A percentile compares a stretch with the other conserved stretches of the same genome.
phyloP scores from a whole-genome alignment of 2,888 invertebrate species.

The Sycophila texana region DNA sequence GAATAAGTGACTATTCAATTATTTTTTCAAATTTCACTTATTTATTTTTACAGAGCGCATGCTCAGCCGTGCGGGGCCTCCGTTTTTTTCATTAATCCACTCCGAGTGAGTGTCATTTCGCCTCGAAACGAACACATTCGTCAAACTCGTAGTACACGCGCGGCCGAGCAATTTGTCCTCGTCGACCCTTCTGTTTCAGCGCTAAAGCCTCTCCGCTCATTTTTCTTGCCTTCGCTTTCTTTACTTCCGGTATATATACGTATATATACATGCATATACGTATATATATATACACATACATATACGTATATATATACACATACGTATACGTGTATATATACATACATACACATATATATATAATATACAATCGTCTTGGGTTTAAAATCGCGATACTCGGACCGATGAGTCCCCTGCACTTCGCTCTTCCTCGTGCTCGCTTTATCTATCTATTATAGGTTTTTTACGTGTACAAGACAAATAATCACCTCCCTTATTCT shows the following conservation, averaged over 20 bases:
- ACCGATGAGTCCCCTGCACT: constrained; percentile 56
- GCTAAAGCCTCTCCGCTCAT: not conserved
- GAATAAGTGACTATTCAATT: too few species aligned
- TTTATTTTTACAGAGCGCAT: too few species aligned
- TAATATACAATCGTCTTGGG: not conserved
- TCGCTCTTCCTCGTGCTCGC: constrained; percentile 46
- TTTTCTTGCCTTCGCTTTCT: not conserved
- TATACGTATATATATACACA: not conserved
- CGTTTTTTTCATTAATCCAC: too few species aligned
- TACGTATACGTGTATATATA: not conserved
- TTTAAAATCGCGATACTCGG: constrained; percentile 58
- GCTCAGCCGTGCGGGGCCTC: too few species aligned
- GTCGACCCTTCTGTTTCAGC: constrained; percentile 68
- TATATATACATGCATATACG: not conserved
- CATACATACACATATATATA: too few species aligned
- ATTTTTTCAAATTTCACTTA: too few species aligned
- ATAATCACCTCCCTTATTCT: constrained; percentile 61
- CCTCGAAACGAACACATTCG: too few species aligned
- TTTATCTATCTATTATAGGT: constrained; percentile 34
- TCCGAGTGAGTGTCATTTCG: too few species aligned
- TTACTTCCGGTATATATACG: not conserved
- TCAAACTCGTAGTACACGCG: too few species aligned
- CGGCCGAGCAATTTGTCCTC: constrained; percentile 59
- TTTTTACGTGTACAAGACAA: constrained; percentile 62
- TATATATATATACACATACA: constrained; percentile 10